phyloP scores from a whole-genome alignment of 2,797 vertebrate species.

The Florisuga fusca region DNA sequence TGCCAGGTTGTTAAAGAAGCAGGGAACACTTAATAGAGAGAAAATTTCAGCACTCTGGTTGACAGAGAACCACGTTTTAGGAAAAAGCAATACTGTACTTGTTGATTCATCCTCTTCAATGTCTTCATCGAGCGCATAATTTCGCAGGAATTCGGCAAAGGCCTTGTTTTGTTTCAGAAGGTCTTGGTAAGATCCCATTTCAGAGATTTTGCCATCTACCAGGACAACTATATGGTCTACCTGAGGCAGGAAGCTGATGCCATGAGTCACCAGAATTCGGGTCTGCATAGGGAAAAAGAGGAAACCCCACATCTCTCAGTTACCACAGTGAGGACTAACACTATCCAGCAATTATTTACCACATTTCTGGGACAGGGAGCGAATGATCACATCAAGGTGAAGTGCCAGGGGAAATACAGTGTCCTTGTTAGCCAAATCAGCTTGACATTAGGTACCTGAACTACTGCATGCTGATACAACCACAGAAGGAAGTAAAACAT shows the following conservation, averaged over 20 bases:
- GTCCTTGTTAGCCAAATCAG: neutral
- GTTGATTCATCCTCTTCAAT: constrained; percentile 83
- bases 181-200: constrained; percentile 92
- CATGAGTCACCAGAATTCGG: constrained; percentile 92
- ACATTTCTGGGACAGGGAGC: neutral
- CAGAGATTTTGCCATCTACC: constrained; percentile 90
- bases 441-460: neutral
- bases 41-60: neutral
- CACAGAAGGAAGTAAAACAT: neutral
- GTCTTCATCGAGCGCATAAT: constrained; percentile 87
- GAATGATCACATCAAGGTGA: neutral
- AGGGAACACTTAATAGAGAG: neutral
- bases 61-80: neutral
- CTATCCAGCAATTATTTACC: neutral
- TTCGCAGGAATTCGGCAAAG: constrained; percentile 94
- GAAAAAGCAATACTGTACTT: constrained; percentile 66
- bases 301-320: neutral
- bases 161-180: constrained; percentile 88
- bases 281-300: constrained; percentile 80
- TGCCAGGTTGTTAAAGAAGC: neutral
- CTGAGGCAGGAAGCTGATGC: constrained; percentile 94
- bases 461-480: neutral
- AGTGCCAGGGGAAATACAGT: neutral
- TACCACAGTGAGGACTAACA: neutral
- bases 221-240: constrained; percentile 92